A percentile compares a stretch with the other conserved stretches of the same genome.
Evolutionary conservation across 2,113 vertebrate genomes (phyloP).

Genomic region (Galeopterus variegatus): DNA sequence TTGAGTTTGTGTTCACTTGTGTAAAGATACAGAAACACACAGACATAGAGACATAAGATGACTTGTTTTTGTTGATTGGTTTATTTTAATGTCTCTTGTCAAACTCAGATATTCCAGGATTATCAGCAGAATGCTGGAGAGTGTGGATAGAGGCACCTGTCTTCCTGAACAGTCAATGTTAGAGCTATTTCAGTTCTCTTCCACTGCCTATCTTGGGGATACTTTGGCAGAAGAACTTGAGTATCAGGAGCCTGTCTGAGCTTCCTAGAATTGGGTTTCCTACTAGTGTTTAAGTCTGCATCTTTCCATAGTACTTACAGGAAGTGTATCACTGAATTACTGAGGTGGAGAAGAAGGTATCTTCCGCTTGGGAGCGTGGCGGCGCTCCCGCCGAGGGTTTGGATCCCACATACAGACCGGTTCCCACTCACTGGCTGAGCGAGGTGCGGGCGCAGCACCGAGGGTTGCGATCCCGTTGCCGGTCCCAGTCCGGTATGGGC

Average conservation of each 20-base stretch:
- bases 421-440: too few species aligned
- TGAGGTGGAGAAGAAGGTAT: background rate
- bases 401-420: too few species aligned
- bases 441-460: too few species aligned
- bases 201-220: background rate
- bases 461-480: too few species aligned
- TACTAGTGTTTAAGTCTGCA: background rate
- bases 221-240: background rate
- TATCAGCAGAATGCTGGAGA: background rate
- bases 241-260: background rate
- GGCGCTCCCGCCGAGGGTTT: too few species aligned
- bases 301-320: background rate
- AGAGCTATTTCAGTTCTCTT: background rate
- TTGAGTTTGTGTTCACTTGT: slow-evolving; percentile 68
- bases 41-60: background rate
- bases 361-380: too few species aligned
- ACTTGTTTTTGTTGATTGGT: slow-evolving; percentile 43
- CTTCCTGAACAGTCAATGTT: background rate
- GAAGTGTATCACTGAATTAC: slow-evolving; percentile 9
- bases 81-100: slow-evolving; percentile 53
- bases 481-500: too few species aligned
- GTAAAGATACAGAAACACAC: slow-evolving; percentile 42
- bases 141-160: background rate
- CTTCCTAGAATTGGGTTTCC: slow-evolving; percentile 3
- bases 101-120: background rate